Percentiles rank a stretch among this genome's conserved stretches.
phyloP scores from a whole-genome alignment of 2,888 invertebrate species.

The Gisinianus flammeolus region DNA sequence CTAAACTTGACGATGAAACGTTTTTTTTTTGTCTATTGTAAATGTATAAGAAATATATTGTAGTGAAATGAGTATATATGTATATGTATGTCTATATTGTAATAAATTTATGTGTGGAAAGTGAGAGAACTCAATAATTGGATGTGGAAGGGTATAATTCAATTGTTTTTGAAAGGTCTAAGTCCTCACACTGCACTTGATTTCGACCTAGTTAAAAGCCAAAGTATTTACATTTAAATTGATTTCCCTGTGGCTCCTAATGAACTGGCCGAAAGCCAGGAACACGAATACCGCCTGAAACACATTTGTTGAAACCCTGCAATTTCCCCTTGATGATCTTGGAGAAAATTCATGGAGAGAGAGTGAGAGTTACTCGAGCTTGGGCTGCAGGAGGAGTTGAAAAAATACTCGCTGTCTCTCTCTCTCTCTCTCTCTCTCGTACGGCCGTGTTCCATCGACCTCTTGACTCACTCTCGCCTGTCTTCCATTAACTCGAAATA shows the following conservation, averaged over 20 bases:
- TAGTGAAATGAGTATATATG: background rate
- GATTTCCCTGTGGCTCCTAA: slow-evolving; percentile 37
- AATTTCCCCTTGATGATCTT: slow-evolving; percentile 32
- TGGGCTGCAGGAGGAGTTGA: background rate
- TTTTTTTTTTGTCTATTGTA: background rate
- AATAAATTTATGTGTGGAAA: background rate
- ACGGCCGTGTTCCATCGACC: background rate
- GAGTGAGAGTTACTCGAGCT: background rate
- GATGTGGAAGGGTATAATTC: slow-evolving; percentile 33
- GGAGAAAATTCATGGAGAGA: slow-evolving; percentile 34
- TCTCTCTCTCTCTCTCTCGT: background rate
- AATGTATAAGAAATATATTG: background rate
- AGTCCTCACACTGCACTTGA: slow-evolving; percentile 26
- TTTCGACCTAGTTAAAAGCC: slow-evolving; percentile 29
- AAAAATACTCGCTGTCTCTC: background rate
- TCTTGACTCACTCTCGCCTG: slow-evolving; percentile 22
- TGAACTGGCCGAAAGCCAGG: slow-evolving; percentile 42
- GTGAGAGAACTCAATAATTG: slow-evolving; percentile 28
- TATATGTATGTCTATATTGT: background rate
- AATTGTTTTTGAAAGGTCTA: slow-evolving; percentile 38
- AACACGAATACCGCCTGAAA: slow-evolving; percentile 35
- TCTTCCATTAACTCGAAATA: slow-evolving; percentile 34
- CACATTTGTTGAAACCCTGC: slow-evolving; percentile 37
- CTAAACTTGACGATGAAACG: background rate
- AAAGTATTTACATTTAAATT: slow-evolving; percentile 46